Evolutionary conservation across 1,140 invertebrate genomes (phyloP).

Genomic region (Pogonomyrmex californicus): DNA sequence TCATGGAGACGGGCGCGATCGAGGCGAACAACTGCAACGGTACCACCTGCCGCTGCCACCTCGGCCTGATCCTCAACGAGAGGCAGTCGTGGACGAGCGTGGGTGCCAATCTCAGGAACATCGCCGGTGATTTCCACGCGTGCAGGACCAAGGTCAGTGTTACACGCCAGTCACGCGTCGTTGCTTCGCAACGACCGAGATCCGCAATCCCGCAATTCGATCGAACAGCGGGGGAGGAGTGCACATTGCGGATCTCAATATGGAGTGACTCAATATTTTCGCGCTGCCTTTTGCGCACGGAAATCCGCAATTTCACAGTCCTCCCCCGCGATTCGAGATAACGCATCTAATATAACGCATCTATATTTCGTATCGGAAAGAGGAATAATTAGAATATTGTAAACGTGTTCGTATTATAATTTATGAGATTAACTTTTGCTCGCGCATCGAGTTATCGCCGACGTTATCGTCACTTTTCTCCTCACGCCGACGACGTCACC

Average conservation of each 20-base stretch:
- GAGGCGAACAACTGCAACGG: constrained; percentile 51
- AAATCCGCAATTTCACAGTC: not conserved
- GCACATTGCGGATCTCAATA: not conserved
- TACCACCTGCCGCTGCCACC: constrained; percentile 72
- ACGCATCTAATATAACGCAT: not conserved
- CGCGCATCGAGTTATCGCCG: not conserved
- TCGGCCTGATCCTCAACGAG: constrained; percentile 77
- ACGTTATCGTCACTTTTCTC: constrained; percentile 17
- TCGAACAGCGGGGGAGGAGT: not conserved
- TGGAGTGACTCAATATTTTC: not conserved
- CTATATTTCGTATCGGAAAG: not conserved
- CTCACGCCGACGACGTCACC: not conserved
- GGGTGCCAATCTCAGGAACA: constrained; percentile 85
- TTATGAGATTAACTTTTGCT: not conserved
- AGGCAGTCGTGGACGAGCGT: constrained; percentile 84
- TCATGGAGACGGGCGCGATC: constrained; percentile 55
- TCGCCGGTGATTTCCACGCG: constrained; percentile 86
- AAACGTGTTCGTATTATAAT: not conserved
- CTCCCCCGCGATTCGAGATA: constrained; percentile 2
- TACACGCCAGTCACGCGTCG: constrained; percentile 10
- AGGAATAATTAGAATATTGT: not conserved
- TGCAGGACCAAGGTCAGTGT: constrained; percentile 84
- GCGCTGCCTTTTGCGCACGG: not conserved
- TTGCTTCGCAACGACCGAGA: constrained; percentile 11
- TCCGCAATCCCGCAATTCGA: constrained; percentile 19